These are phyloP conservation scores for Halcyon badia DNA, from an alignment of 2,797 vertebrate genomes.

Conservation along the genomic window DNA sequence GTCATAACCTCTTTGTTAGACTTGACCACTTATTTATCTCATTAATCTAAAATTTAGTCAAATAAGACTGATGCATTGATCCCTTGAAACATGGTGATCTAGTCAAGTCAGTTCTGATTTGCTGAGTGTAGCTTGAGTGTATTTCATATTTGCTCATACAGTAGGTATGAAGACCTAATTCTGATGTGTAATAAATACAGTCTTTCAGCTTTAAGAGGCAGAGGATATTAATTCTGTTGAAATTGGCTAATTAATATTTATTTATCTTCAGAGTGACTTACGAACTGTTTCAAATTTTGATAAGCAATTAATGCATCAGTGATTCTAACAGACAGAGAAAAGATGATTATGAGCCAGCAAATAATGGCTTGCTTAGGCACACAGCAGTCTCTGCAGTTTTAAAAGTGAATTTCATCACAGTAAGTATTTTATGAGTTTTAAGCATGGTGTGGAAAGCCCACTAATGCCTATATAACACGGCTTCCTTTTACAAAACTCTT, in stretches of 20 bases:
- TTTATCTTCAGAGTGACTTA: conserved; percentile 70
- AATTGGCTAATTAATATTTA: conserved; percentile 76
- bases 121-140: neutral
- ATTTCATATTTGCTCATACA: neutral
- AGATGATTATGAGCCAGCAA: conserved; percentile 46
- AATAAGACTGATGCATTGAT: neutral
- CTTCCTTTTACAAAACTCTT: neutral
- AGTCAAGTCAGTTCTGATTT: neutral
- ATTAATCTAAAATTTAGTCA: too few species aligned
- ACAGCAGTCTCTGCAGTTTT: conserved; percentile 32
- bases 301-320: conserved; percentile 73
- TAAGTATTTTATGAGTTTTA: conserved; percentile 11
- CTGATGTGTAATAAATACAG: conserved; percentile 5
- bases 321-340: conserved; percentile 66
- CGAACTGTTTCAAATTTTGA: conserved; percentile 73
- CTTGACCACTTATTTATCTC: neutral
- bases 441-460: neutral
- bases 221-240: conserved; percentile 42
- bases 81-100: neutral
- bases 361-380: conserved; percentile 42
- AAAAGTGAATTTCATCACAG: neutral
- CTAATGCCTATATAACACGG: neutral
- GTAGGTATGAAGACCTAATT: conserved; percentile 8
- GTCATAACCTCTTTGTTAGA: neutral
- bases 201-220: conserved; percentile 33